Base-by-base conservation (phyloP, 2,888 invertebrate species). In the Leptopilina drosophilae region DNA sequence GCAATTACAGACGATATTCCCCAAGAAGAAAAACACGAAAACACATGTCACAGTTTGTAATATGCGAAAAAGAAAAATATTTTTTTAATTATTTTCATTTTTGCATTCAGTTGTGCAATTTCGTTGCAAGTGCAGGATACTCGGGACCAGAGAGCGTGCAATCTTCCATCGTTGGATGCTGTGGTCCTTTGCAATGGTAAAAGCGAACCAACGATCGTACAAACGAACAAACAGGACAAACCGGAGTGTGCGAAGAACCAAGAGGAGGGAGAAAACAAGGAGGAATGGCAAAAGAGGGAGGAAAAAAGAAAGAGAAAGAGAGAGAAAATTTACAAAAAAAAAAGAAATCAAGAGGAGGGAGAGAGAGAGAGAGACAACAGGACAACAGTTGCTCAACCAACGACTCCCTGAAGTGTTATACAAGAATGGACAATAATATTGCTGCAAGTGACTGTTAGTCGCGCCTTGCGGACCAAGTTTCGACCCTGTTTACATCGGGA, bases 401-500 rank as follows among this genome's bases (percentile, higher is more conserved):
- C 40, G 78, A 78, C 75, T 78, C 40, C 33, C 56, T 40, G 65
- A 64, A 59, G 69, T 62, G 62, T 69, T 42, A 53, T 42, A 66
- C 67, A 73, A 66, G 62, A 79, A 73, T 76, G 85, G 89, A 87
- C 89, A 88, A 88, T 87, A 85, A 82, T 85, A 86, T 86, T 81
- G 82, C 88, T 81, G 84, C 80, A 78, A 77, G 78, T 77, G 75
- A 78, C 80, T 73, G 40, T 65, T 49, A 62, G 62, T 69, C 77
- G 73, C 49, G 77, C 79, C 46, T 56, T 69, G 76, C 81, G 79
- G 88, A 85, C 85, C 79, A 86, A 88, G 87, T 86, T 87, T 89
- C 84, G 84, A 83, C 87, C 81, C 87, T 84, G 85, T 87, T 87
- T 87, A 86, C 86, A 87, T 82, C 85, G 83, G 85, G 86, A 86